Base-by-base conservation (phyloP, 2,888 invertebrate genomes). In the Cylindroiulus punctatus region DNA sequence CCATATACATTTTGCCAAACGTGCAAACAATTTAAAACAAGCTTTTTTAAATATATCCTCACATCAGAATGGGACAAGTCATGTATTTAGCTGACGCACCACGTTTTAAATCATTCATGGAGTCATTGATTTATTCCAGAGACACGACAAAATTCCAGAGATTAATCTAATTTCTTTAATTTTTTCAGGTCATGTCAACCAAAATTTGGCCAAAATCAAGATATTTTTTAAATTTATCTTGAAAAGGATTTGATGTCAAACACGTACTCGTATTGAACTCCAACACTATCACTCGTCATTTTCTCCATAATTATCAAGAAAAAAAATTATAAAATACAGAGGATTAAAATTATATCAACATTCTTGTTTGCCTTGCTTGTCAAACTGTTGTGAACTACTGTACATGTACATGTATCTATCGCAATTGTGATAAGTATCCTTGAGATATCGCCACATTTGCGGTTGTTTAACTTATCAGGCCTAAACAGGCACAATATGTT, bases 391-490 rank as follows among this genome's bases (percentile, higher is more conserved):
- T 30, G 30, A 30, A 76, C 76, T 76, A 26, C 22, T 76, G 14
- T 26, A 30, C 22, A 30, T 76, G 14, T 26, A 30, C 10, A 14
- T 14, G 14, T 76, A 26, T 76, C n/a, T n/a, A n/a, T n/a, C n/a
- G n/a, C n/a, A 76, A 76, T 76, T 76, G 76, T 30, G 76, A 30
- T 10, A 76, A 30, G 76, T 12, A 76, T 76, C 76, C 76, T 76
- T 76, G 76, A 76, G 76, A 76, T 76, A 76, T 76, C 76, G 30
- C 76, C 76, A 26, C 76, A 76, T 76, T 76, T 76, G 76, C 76
- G 26, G 76, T 76, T 76, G 76, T 14, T 76, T 76, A 76, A 30
- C 26, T 76, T 76, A 76, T 76, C 30, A 30, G 12, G 17, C 30
- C 30, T 76, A 30, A 76, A 26, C 0, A 76, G 30, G 76, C 4